Percentiles rank a stretch among this genome's conserved stretches.
Evolutionary conservation across 2,113 vertebrate genomes (phyloP).

Genomic region (Amphilophus citrinellus): DNA sequence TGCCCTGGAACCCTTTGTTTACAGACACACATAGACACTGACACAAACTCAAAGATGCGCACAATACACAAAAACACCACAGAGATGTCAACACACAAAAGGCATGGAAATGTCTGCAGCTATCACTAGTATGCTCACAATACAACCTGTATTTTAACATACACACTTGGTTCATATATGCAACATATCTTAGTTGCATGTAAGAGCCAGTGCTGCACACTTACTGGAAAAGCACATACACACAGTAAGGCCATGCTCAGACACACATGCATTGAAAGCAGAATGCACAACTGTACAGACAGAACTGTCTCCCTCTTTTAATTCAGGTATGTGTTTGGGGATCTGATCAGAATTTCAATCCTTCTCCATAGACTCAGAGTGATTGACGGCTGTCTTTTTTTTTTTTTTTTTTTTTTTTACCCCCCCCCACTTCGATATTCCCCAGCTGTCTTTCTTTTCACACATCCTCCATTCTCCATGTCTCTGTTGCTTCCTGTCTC

Average conservation of each 20-base stretch:
- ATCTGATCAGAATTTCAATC: constrained; percentile 57
- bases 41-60: not conserved
- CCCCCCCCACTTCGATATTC: constrained; percentile 11
- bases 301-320: not conserved
- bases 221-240: not conserved
- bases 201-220: not conserved
- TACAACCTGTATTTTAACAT: not conserved
- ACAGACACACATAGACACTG: not conserved
- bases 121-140: not conserved
- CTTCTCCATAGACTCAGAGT: constrained; percentile 20
- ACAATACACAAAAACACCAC: not conserved
- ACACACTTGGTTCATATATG: not conserved
- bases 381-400: constrained; percentile 45
- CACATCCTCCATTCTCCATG: constrained; percentile 11
- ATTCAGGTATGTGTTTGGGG: constrained; percentile 38
- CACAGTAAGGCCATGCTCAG: not conserved
- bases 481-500: not conserved
- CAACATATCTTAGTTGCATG: not conserved
- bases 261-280: not conserved
- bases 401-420: no score
- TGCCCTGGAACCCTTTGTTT: constrained; percentile 38
- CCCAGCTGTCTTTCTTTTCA: constrained; percentile 44
- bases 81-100: not conserved
- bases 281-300: constrained; percentile 5
- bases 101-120: accelerated